Conservation (phyloP, 2,888 invertebrate species). For the Catocala nupta region DNA sequence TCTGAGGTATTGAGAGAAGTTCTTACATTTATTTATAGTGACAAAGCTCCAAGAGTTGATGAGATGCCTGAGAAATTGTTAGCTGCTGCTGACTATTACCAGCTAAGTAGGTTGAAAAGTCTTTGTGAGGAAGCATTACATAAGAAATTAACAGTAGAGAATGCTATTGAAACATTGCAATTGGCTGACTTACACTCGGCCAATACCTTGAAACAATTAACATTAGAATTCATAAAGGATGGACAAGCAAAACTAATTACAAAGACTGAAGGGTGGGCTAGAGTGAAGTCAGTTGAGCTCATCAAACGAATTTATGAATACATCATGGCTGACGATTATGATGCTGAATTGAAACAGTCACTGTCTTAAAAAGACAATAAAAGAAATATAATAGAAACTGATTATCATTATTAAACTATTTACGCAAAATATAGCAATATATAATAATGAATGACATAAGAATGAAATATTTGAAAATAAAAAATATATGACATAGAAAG, state of each 20-base stretch:
- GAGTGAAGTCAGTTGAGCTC: slow-evolving; percentile 76
- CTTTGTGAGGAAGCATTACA: slow-evolving; percentile 80
- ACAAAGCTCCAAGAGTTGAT: slow-evolving; percentile 78
- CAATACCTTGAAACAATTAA: slow-evolving; percentile 68
- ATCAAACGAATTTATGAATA: slow-evolving; percentile 81
- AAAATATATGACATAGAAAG: no score
- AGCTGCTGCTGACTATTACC: slow-evolving; percentile 81
- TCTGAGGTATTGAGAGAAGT: slow-evolving; percentile 77
- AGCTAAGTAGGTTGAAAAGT: slow-evolving; percentile 75
- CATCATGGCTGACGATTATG: slow-evolving; percentile 76
- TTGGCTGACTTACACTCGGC: slow-evolving; percentile 81
- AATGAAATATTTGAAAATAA: no score
- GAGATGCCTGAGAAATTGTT: slow-evolving; percentile 79
- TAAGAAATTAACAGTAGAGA: slow-evolving; percentile 78
- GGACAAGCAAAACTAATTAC: slow-evolving; percentile 79
- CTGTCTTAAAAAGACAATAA: slow-evolving; percentile 3
- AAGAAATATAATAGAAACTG: no score
- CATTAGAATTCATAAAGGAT: slow-evolving; percentile 81
- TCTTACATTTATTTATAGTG: slow-evolving; percentile 78
- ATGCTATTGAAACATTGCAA: slow-evolving; percentile 79
- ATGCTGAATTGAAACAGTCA: slow-evolving; percentile 57
- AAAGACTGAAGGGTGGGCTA: slow-evolving; percentile 79
- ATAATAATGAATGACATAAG: no score
- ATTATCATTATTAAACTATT: no score
- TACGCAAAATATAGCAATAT: no score